Percentiles rank a stretch among this genome's conserved stretches.
Conservation (phyloP, 2,797 vertebrate species). For the Argyrosomus regius region DNA sequence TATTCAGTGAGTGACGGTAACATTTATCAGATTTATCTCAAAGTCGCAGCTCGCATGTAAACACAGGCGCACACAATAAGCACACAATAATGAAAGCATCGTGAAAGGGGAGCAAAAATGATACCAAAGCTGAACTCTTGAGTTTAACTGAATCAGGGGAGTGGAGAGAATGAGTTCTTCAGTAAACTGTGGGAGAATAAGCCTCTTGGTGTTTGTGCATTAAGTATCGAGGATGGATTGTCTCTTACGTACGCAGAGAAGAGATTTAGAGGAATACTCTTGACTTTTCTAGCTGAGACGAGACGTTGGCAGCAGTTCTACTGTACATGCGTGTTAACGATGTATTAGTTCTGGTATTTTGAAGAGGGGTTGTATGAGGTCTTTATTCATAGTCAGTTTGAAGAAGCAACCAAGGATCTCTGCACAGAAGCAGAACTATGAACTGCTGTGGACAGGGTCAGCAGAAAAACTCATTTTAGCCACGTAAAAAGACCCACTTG, state of each 20-base stretch:
- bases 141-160: conserved; percentile 19
- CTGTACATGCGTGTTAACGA: neutral
- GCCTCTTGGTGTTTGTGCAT: conserved; percentile 31
- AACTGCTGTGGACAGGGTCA: too few relatives aligned
- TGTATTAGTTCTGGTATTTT: too few relatives aligned
- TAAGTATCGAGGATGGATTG: conserved; percentile 20
- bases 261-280: conserved; percentile 31
- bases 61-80: conserved; percentile 20
- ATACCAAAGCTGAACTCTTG: conserved; percentile 7
- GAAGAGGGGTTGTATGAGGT: too few relatives aligned
- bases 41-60: conserved; percentile 1
- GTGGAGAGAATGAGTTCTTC: conserved; percentile 14
- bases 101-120: neutral
- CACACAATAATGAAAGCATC: neutral
- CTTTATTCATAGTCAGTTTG: too few relatives aligned
- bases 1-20: neutral
- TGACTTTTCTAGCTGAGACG: conserved; percentile 29
- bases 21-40: conserved; percentile 27
- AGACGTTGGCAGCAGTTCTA: conserved; percentile 18
- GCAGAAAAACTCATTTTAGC: too few relatives aligned
- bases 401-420: too few relatives aligned
- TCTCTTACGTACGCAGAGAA: neutral
- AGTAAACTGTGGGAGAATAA: conserved; percentile 14
- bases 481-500: too few relatives aligned
- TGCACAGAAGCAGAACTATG: too few relatives aligned